phyloP scores from a whole-genome alignment of 2,113 vertebrate genomes.

The Thalassarche chlororhynchos region DNA sequence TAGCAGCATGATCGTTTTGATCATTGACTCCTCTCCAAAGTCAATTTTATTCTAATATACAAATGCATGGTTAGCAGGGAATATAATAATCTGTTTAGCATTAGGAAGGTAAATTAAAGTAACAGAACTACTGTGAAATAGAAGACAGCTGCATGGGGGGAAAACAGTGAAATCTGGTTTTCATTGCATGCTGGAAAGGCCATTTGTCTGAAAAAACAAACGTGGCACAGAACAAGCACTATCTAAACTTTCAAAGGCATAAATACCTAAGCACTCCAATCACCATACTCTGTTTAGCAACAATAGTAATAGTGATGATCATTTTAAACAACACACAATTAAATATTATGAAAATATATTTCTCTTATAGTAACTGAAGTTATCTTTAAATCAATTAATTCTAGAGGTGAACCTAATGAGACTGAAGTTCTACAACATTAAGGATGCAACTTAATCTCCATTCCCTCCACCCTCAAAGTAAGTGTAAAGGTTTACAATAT shows the following conservation, averaged over 20 bases:
- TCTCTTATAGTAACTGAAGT: background rate
- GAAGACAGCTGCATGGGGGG: background rate
- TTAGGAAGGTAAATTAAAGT: background rate
- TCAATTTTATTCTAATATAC: background rate
- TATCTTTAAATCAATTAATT: background rate
- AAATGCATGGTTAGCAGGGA: background rate
- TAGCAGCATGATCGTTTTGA: background rate
- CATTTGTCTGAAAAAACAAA: background rate
- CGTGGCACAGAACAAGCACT: background rate
- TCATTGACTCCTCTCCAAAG: background rate
- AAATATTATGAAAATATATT: background rate
- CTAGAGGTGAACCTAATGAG: background rate
- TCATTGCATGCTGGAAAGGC: background rate
- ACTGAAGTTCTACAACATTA: background rate
- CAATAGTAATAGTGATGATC: background rate
- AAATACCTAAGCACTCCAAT: background rate
- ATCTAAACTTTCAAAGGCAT: background rate
- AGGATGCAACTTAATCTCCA: background rate
- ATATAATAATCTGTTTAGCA: background rate
- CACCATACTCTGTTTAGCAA: background rate
- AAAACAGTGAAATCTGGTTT: background rate
- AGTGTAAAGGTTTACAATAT: background rate
- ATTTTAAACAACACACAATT: background rate
- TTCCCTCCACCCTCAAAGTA: background rate
- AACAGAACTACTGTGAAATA: background rate